Base-by-base conservation (phyloP, 1,140 invertebrate genomes). In the Berghia stephanieae region DNA sequence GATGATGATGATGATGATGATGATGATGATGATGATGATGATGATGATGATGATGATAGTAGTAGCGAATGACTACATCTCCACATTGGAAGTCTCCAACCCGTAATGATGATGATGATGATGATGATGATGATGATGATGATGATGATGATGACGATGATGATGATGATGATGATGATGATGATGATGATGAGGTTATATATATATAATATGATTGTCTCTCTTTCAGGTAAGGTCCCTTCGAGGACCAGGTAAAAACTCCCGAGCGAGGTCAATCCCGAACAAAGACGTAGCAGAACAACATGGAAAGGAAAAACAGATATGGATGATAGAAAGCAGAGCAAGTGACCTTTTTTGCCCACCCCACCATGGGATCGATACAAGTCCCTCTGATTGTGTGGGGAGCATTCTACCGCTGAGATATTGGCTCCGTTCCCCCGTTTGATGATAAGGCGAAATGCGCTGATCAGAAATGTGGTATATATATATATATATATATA, bases 21-120 rank as follows among this genome's bases (percentile, higher is more conserved):
- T 75, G 73, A 69, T 75, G 73, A 75, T 75, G 73, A 75, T 75
- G 73, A 75, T 75, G 57, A 75, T 75, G 73, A 75, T 75, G 73
- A 75, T 75, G 57, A 71, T 75, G 73, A 71, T 75, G 73, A 75
- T 75, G 73, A 75, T 75, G 73, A 75, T 75, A n/a, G n/a, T n/a
- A n/a, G n/a, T n/a, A n/a, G n/a, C n/a, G n/a, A n/a, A n/a, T n/a
- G n/a, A n/a, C n/a, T n/a, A n/a, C n/a, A n/a, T n/a, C n/a, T n/a
- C n/a, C n/a, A n/a, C n/a, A n/a, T n/a, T n/a, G n/a, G n/a, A n/a
- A n/a, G n/a, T n/a, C n/a, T n/a, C n/a, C n/a, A n/a, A n/a, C n/a
- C n/a, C n/a, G n/a, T n/a, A n/a, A n/a, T 73, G 49, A 27, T 73
- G 44, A 27, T 66, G 0, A 73, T 73, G 49, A 27, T 73, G 44